A percentile compares a stretch with the other conserved stretches of the same genome.
These are phyloP conservation scores for Teleiodes luculella DNA, from an alignment of 2,888 invertebrate genomes.

Conservation along the genomic window DNA sequence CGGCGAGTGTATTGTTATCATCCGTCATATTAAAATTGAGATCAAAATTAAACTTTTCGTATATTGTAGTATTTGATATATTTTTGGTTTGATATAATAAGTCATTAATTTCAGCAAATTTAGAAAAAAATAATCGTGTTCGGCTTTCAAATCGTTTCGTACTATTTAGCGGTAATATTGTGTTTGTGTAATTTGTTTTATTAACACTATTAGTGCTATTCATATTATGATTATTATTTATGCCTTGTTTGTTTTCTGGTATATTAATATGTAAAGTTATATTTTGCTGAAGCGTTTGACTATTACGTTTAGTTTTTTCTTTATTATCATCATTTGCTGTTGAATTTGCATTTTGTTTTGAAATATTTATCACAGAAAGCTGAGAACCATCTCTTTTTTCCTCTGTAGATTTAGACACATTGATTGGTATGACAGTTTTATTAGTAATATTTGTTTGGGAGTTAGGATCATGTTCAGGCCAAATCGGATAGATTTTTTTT, in stretches of 20 bases:
- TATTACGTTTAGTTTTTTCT: too few relatives aligned
- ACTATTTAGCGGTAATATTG: background rate
- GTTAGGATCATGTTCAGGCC: slow-evolving; percentile 13
- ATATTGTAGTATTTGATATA: background rate
- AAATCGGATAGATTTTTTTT: background rate
- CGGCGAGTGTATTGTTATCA: background rate
- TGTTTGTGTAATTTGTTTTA: too few relatives aligned
- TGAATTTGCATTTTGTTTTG: too few relatives aligned
- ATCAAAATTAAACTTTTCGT: background rate
- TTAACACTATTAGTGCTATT: too few relatives aligned
- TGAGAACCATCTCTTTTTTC: too few relatives aligned
- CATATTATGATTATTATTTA: too few relatives aligned
- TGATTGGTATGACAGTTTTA: background rate
- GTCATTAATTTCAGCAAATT: slow-evolving; percentile 10
- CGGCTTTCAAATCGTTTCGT: background rate
- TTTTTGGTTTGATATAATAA: slow-evolving; percentile 15
- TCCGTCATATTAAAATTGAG: background rate
- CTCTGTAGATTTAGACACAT: background rate
- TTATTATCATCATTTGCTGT: too few relatives aligned
- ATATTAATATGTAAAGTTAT: too few relatives aligned
- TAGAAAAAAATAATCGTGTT: background rate
- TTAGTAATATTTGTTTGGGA: background rate
- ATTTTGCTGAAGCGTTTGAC: too few relatives aligned
- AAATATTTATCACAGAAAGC: too few relatives aligned
- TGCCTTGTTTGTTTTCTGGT: too few relatives aligned